Percentiles rank a stretch among this genome's conserved stretches.
phyloP scores from a whole-genome alignment of 2,113 vertebrate genomes.

The Xiphophorus couchianus region DNA sequence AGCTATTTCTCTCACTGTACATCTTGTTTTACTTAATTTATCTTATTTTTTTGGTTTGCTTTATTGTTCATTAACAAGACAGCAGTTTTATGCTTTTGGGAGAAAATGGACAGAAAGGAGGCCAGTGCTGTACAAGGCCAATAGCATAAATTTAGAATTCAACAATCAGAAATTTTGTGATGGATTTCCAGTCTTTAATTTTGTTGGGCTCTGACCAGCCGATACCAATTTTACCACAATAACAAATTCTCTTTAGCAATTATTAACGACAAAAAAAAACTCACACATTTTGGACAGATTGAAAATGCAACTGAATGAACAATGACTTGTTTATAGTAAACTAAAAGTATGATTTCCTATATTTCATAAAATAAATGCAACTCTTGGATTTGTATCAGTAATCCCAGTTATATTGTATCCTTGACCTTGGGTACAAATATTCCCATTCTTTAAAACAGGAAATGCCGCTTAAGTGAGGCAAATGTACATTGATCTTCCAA shows the following conservation, averaged over 20 bases:
- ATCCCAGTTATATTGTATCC: too few relatives aligned
- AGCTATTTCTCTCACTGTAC: conserved; percentile 27
- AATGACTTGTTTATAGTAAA: too few relatives aligned
- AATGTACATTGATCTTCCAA: background rate
- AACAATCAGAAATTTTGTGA: background rate
- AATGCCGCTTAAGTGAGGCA: background rate
- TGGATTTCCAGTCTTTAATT: too few relatives aligned
- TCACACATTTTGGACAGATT: too few relatives aligned
- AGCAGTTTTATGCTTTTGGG: conserved; percentile 55
- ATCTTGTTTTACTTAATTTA: conserved; percentile 44
- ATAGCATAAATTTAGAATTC: background rate
- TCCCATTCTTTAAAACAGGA: background rate
- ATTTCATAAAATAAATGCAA: background rate
- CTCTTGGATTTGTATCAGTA: too few relatives aligned
- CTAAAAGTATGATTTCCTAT: too few relatives aligned
- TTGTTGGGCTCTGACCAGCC: too few relatives aligned
- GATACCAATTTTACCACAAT: too few relatives aligned
- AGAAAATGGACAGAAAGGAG: background rate
- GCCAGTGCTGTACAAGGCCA: background rate
- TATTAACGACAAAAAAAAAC: too few relatives aligned
- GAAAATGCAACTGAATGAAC: too few relatives aligned
- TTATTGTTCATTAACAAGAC: conserved; percentile 70
- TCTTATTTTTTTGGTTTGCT: conserved; percentile 57
- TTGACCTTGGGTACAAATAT: too few relatives aligned
- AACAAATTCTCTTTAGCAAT: too few relatives aligned